These are phyloP conservation scores for Actinemys pallida DNA, from an alignment of 2,113 vertebrate genomes.

Conservation along the genomic window DNA sequence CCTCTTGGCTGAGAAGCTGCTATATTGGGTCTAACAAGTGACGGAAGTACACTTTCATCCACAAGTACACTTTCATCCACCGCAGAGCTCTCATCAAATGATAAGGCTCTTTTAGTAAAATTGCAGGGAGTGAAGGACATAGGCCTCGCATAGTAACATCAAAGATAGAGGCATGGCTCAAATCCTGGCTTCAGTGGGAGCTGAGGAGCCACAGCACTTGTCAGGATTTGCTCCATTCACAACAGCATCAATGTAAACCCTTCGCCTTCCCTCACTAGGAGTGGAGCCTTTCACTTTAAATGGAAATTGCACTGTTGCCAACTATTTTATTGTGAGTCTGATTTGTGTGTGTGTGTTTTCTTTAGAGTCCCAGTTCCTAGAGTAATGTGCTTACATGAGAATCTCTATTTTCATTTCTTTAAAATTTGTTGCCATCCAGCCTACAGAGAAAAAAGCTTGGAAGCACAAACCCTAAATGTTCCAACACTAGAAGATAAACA, in stretches of 20 bases:
- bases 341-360: background rate
- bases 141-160: background rate
- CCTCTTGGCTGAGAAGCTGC: background rate
- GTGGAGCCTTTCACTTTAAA: background rate
- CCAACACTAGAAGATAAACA: background rate
- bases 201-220: background rate
- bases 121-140: background rate
- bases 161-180: background rate
- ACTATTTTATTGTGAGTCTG: background rate
- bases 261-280: background rate
- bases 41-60: background rate
- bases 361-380: background rate
- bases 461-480: background rate
- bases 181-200: background rate
- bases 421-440: background rate
- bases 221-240: background rate
- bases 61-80: background rate
- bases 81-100: background rate
- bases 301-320: background rate
- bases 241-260: background rate
- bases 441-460: background rate
- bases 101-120: fast-evolving
- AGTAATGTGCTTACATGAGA: background rate
- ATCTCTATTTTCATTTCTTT: background rate
- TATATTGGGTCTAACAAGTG: background rate